Base-by-base conservation (phyloP, 2,113 vertebrate genomes). In the Aegithalos caudatus region DNA sequence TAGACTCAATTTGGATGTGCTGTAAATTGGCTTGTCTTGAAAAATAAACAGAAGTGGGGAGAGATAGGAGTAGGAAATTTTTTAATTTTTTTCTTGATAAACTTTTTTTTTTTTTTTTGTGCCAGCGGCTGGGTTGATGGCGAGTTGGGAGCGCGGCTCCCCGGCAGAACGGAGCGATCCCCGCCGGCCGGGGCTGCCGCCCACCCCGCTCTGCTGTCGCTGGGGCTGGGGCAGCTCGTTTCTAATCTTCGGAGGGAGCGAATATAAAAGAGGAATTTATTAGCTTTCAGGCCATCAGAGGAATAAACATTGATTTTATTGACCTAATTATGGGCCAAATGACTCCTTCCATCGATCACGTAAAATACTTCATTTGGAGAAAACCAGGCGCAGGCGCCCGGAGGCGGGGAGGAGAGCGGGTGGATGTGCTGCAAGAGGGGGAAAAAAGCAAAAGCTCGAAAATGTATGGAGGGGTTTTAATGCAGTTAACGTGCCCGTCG, bases 311-410 rank as follows among this genome's bases (percentile, higher is more conserved):
- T 94, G 97, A 98, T 98, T 97, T 96, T 86, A 94, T 85, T 97
- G 98, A 98, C 97, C 98, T 98, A 97, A 86, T 78, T 56, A 95
- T 94, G 95, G 97, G 94, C 96, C 96, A 74, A 94, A 96, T 96
- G 89, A 95, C 98, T 97, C 95, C 93, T 96, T 92, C 90, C 95
- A 97, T 98, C 81, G 88, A 97, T 98, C 97, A 97, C 85, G 84
- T 67, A 92, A 83, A 97, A 97, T 93, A 91, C 94, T 97, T 97
- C 86, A 96, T 96, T 97, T 95, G 93, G 89, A 91, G 95, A 93
- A 85, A 93, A 96, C 94, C 87, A 87, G 96, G 95, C 86, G 90
- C 88, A 89, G 92, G 90, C 61, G 80, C 87, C 87, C 76, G 92
- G 83, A 92, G 91, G 91, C 81, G 48, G 95, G 57, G 92, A 94